Conservation (phyloP, 2,797 vertebrate species). For the Coilia nasus region DNA sequence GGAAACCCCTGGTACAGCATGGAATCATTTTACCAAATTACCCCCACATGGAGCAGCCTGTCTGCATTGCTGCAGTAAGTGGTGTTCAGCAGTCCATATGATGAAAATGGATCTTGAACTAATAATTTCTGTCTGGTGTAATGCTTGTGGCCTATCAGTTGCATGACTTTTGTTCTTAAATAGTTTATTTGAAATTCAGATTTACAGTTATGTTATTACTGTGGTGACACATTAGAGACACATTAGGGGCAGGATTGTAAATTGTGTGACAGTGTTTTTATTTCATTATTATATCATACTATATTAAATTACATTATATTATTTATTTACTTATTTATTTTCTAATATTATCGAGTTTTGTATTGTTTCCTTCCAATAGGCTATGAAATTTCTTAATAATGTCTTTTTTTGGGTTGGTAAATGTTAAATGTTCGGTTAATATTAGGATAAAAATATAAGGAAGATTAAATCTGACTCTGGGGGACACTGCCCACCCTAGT, state of each 20-base stretch:
- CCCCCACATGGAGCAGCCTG: neutral
- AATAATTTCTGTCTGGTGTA: neutral
- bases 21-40: neutral
- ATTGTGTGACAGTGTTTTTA: neutral
- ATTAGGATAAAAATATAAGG: too few species aligned
- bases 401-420: too few species aligned
- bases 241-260: neutral
- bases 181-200: neutral
- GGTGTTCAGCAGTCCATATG: neutral
- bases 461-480: too few species aligned
- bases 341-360: too few species aligned
- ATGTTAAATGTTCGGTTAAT: too few species aligned
- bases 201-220: neutral
- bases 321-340: too few species aligned
- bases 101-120: too few species aligned
- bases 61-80: neutral
- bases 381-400: too few species aligned
- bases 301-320: too few species aligned
- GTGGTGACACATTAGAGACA: neutral
- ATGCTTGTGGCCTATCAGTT: neutral
- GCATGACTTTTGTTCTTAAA: neutral
- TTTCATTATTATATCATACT: too few species aligned
- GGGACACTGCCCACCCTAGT: too few species aligned
- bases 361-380: too few species aligned
- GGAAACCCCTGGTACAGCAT: neutral